These are phyloP conservation scores for Ploceus nigricollis DNA, from an alignment of 2,113 vertebrate species.

Conservation along the genomic window DNA sequence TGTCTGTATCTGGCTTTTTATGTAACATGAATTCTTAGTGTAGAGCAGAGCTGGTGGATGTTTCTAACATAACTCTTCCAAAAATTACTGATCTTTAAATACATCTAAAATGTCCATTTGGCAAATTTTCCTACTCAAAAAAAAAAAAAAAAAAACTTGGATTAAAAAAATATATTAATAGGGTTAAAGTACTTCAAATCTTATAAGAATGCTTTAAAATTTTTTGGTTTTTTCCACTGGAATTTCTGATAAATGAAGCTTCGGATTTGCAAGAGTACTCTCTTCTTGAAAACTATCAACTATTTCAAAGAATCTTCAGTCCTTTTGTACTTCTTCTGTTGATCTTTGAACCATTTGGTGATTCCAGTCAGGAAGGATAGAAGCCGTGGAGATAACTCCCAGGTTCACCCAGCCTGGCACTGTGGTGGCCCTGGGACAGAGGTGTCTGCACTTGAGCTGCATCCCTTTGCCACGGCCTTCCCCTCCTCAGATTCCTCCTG, in stretches of 20 bases:
- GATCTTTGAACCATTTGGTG: neutral
- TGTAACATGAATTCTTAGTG: neutral
- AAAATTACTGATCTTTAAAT: neutral
- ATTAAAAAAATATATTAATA: neutral
- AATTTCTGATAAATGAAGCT: neutral
- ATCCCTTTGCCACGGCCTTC: fast-evolving
- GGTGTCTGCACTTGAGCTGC: neutral
- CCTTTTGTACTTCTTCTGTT: neutral
- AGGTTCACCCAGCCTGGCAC: neutral
- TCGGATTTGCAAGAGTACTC: neutral
- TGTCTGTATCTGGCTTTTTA: neutral
- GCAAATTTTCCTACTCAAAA: neutral
- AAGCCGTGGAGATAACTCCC: neutral
- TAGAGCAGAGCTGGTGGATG: neutral
- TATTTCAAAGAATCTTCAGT: neutral
- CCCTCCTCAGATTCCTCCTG: neutral
- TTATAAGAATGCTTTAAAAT: neutral
- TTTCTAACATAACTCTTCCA: neutral
- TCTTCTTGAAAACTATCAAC: neutral
- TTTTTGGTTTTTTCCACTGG: neutral
- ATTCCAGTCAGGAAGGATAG: neutral
- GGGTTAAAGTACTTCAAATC: neutral
- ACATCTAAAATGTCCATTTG: neutral
- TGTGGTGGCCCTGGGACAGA: fast-evolving
- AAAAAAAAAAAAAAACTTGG: neutral